phyloP scores from a whole-genome alignment of 2,113 vertebrate species.

The Epinephelus fuscoguttatus region DNA sequence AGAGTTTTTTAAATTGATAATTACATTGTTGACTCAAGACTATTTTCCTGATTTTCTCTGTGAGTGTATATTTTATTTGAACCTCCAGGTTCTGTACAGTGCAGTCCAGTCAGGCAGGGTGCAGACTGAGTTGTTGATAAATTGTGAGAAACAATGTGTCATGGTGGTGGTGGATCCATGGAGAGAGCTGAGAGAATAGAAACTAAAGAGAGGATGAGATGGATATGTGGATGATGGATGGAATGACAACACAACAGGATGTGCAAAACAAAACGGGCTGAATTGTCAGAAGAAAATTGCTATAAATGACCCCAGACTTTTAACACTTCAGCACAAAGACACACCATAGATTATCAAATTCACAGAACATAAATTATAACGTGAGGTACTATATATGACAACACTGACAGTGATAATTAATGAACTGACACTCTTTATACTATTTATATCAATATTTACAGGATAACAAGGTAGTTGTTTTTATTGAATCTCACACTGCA shows the following conservation, averaged over 20 bases:
- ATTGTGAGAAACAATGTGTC: slow-evolving; percentile 52
- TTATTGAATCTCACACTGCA: background rate
- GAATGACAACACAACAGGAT: slow-evolving; percentile 14
- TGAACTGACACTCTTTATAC: background rate
- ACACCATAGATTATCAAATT: background rate
- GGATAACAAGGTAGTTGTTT: slow-evolving; percentile 10
- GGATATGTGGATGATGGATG: slow-evolving; percentile 19
- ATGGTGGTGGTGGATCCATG: slow-evolving; percentile 27
- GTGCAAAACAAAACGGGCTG: background rate
- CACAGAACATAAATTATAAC: background rate
- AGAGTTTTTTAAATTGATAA: background rate
- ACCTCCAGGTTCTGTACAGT: slow-evolving; percentile 16
- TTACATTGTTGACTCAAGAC: background rate
- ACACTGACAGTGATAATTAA: background rate
- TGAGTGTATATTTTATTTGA: slow-evolving; percentile 3
- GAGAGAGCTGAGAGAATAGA: slow-evolving; percentile 9
- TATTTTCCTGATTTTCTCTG: background rate
- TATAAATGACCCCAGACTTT: background rate
- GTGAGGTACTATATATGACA: background rate
- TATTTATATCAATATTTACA: slow-evolving; percentile 44
- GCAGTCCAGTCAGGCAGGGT: slow-evolving; percentile 18
- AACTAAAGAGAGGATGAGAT: slow-evolving; percentile 19
- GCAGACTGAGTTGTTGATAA: slow-evolving; percentile 39
- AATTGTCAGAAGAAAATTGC: background rate
- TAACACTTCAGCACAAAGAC: background rate